Base-by-base conservation (phyloP, 64 coral and sea anemone genomes). In the Cladopsammia gracilis region DNA sequence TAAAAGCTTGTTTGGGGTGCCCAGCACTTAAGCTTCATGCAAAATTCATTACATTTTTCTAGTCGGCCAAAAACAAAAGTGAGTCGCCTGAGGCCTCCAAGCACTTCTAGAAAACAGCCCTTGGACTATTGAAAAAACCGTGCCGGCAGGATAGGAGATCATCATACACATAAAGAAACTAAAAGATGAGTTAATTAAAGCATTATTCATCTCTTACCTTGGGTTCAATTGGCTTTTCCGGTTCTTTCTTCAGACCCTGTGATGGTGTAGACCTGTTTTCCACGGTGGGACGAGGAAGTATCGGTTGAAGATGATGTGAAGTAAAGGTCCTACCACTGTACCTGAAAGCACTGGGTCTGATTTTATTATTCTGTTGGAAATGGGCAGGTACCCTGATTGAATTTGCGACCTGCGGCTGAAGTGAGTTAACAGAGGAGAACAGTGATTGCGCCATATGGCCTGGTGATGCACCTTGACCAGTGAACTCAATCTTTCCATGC, bases 251-350 rank as follows among this genome's bases (percentile, higher is more conserved):
- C 20, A 58, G 11, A 6, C 73, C 58, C 46, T 88, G 67, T 58
- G 70, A 13, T 58, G 23, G 86, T 20, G 71, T 19, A 62, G 1
- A 88, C 4, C 16, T 58, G 69, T 57, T 71, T 73, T 88, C 62
- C 19, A 25, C 8, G 9, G 57, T 43, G 50, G 86, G 86, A 42
- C 71, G 86, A 20, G 67, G 86, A 69, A 73, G 69, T 73, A 75
- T 88, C 42, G 86, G 86, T 23, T 88, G 86, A 19, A 83, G 80
- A 67, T 83, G 80, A 66, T 83, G 80, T 23, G 80, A 49, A 4
- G 60, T 49, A 66, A 83, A 83, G 4, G 80, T 6, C 24, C 61
- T 46, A 19, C 61, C 80, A 23, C 80, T 44, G 43, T 64, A 50
- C 19, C 45, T 83, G 7, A 83, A 66, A 20, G 80, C 19, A 83